Evolutionary conservation across 2,797 vertebrate species (phyloP).

Genomic region (Poeciliopsis turneri): DNA sequence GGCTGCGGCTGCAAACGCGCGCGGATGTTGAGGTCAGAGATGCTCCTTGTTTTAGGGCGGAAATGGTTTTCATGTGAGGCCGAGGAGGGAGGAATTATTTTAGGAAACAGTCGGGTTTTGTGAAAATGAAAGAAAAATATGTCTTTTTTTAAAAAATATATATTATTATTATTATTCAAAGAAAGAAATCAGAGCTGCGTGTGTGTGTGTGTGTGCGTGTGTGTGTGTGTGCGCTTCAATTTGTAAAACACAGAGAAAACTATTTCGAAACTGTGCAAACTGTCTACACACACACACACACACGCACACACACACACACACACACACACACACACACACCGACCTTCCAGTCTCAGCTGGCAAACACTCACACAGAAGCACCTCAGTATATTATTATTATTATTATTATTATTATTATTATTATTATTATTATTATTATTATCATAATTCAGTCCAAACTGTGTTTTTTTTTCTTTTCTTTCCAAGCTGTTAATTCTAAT

Average conservation of each 20-base stretch:
- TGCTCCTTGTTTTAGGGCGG: not conserved
- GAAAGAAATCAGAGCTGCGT: not conserved
- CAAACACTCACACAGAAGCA: not conserved
- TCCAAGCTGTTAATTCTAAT: not conserved
- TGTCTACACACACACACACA: constrained; percentile 16
- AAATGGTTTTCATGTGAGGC: not conserved
- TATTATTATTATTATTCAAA: not conserved
- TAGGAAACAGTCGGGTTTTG: not conserved
- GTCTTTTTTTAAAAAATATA: too few species aligned
- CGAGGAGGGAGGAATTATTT: not conserved
- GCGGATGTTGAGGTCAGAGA: not conserved
- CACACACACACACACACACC: not conserved
- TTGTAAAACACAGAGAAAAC: not conserved
- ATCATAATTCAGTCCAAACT: not conserved
- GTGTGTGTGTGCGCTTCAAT: not conserved
- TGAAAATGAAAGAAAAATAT: not conserved
- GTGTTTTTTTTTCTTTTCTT: not conserved
- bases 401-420: not conserved
- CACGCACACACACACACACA: too few species aligned
- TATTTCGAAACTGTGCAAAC: constrained; percentile 3
- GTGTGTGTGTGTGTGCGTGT: too few species aligned
- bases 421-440: not conserved
- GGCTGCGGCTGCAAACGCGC: not conserved
- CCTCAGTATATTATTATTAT: not conserved
- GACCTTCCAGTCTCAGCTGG: constrained; percentile 5